Conservation (phyloP, 1,140 invertebrate genomes). For the Drosophila serrata region DNA sequence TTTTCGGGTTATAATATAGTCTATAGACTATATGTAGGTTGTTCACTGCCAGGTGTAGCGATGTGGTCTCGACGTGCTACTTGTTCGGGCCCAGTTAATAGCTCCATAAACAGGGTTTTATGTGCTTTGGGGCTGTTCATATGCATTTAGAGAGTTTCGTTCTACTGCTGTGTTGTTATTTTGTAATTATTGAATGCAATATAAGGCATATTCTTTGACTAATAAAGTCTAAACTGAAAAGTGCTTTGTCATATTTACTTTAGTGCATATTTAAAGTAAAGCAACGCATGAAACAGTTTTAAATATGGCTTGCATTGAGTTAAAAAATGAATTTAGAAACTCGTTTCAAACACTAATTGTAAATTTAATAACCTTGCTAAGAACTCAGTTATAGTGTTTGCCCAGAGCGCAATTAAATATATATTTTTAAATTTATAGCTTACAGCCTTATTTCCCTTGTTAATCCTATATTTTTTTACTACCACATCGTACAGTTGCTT, state of each 20-base stretch:
- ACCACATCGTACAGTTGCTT: background rate
- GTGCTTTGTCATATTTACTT: background rate
- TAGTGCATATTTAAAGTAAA: background rate
- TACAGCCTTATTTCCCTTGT: slow-evolving; percentile 3
- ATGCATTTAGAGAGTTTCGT: slow-evolving; percentile 16
- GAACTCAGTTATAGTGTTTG: background rate
- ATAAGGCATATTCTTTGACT: no score
- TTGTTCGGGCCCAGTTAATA: slow-evolving; percentile 5
- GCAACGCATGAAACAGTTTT: background rate
- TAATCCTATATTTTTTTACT: slow-evolving; percentile 1
- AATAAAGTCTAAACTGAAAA: background rate
- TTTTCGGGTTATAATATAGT: background rate
- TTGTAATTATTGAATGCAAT: slow-evolving; percentile 1
- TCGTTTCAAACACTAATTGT: background rate
- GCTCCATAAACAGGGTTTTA: slow-evolving; percentile 20
- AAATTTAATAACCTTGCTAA: background rate
- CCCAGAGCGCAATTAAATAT: background rate
- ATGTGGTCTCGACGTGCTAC: background rate
- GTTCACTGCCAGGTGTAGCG: background rate
- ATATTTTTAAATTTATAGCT: background rate
- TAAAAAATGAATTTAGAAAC: background rate
- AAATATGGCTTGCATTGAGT: background rate
- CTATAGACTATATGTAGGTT: background rate
- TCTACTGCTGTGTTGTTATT: background rate
- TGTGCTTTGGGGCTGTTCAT: background rate